These are phyloP conservation scores for Pitangus sulphuratus DNA, from an alignment of 2,797 vertebrate genomes.

Conservation along the genomic window DNA sequence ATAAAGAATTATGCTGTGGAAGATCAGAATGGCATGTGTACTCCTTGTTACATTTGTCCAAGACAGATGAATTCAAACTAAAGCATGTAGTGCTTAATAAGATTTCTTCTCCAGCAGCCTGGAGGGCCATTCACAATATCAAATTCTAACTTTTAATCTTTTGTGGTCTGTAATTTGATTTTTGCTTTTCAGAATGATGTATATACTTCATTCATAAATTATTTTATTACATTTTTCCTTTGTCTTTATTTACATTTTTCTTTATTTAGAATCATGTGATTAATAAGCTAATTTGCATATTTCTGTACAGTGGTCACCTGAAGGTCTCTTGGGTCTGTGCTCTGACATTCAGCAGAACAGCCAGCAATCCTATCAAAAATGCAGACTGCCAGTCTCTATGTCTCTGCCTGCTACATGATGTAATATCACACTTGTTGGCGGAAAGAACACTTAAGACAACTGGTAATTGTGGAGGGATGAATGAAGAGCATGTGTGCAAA, in stretches of 20 bases:
- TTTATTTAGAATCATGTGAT: not conserved
- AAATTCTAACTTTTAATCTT: not conserved
- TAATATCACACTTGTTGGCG: not conserved
- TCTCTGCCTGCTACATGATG: not conserved
- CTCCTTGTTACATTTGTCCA: not conserved
- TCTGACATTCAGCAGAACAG: not conserved
- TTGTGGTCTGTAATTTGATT: not conserved
- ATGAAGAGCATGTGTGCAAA: not conserved
- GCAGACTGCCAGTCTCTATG: not conserved
- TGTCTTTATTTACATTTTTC: not conserved
- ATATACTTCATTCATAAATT: not conserved
- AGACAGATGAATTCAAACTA: not conserved
- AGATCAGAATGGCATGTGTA: not conserved
- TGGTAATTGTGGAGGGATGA: not conserved
- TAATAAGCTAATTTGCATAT: not conserved
- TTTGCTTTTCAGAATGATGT: not conserved
- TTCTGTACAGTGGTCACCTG: not conserved
- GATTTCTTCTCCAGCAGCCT: not conserved
- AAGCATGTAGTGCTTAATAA: not conserved
- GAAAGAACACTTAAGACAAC: not conserved
- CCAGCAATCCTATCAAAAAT: not conserved
- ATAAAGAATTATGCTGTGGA: not conserved
- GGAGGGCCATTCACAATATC: not conserved
- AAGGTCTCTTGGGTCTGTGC: not conserved
- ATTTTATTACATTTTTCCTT: not conserved